A percentile compares a stretch with the other conserved stretches of the same genome.
Conservation (phyloP, 30 jellyfish, hydroid and myxozoan genomes). For the Cassiopea andromeda region DNA sequence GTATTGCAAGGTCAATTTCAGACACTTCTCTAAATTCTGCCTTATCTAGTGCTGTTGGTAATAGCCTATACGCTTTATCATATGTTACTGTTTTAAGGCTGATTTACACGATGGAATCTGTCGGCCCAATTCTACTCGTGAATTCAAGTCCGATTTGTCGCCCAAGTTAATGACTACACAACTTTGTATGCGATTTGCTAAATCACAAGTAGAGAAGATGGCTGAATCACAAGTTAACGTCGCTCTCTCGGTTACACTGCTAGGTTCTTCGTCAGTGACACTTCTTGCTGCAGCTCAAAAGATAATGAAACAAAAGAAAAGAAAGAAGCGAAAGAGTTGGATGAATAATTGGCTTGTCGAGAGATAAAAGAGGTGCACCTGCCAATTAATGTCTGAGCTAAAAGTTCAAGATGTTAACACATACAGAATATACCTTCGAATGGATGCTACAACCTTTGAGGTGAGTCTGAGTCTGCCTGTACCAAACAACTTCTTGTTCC, state of each 20-base stretch:
- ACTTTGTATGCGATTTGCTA: neutral
- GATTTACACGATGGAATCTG: neutral
- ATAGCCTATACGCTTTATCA: too few species aligned
- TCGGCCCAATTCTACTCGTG: neutral
- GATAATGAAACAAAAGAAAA: neutral
- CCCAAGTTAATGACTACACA: neutral
- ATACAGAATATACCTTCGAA: conserved; percentile 30
- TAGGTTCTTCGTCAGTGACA: neutral
- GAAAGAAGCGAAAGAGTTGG: neutral
- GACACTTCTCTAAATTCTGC: too few species aligned
- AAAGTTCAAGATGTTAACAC: neutral
- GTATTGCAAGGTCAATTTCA: too few species aligned
- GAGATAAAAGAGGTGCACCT: neutral
- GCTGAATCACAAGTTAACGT: neutral
- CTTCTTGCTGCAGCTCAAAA: neutral
- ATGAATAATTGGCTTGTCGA: neutral
- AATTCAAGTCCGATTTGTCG: neutral
- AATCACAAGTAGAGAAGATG: too few species aligned
- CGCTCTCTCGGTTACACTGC: neutral
- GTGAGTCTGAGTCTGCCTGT: conserved; percentile 12
- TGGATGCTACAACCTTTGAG: conserved; percentile 17
- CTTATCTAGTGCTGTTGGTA: too few species aligned
- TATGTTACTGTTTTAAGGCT: too few species aligned
- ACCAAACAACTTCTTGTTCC: too few species aligned
- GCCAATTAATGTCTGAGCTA: conserved; percentile 11